Conservation (phyloP, 2,797 vertebrate genomes). For the Aphelocoma californica region DNA sequence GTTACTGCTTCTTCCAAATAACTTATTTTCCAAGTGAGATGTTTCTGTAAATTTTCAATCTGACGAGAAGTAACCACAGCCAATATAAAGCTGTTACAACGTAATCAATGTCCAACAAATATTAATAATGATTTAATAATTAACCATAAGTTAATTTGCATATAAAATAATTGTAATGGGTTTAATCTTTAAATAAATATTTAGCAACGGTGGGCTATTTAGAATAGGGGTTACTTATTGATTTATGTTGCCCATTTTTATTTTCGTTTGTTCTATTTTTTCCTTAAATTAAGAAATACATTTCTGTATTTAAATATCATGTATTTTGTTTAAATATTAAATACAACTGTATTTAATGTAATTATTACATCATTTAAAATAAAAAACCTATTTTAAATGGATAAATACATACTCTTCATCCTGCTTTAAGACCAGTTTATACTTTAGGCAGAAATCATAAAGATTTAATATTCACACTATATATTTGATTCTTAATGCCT, state of each 20-base stretch:
- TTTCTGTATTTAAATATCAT: neutral
- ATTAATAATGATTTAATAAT: neutral
- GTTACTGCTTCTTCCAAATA: neutral
- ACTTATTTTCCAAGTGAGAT: neutral
- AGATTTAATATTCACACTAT: neutral
- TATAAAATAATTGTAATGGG: neutral
- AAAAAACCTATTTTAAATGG: neutral
- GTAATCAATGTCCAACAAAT: neutral
- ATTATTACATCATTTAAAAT: neutral
- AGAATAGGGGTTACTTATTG: neutral
- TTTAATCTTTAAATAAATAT: neutral
- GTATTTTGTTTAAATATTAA: neutral
- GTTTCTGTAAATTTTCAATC: neutral
- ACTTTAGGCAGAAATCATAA: neutral
- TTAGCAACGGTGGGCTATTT: neutral
- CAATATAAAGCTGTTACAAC: neutral
- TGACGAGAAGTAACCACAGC: neutral
- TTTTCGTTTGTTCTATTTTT: neutral
- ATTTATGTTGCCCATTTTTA: neutral
- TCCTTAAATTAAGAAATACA: neutral
- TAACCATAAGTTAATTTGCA: neutral
- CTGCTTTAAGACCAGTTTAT: neutral
- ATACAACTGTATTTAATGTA: neutral
- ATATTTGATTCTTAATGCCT: neutral
- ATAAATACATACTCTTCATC: neutral